phyloP scores from a whole-genome alignment of 2,113 vertebrate genomes.

The Diadophis punctatus region DNA sequence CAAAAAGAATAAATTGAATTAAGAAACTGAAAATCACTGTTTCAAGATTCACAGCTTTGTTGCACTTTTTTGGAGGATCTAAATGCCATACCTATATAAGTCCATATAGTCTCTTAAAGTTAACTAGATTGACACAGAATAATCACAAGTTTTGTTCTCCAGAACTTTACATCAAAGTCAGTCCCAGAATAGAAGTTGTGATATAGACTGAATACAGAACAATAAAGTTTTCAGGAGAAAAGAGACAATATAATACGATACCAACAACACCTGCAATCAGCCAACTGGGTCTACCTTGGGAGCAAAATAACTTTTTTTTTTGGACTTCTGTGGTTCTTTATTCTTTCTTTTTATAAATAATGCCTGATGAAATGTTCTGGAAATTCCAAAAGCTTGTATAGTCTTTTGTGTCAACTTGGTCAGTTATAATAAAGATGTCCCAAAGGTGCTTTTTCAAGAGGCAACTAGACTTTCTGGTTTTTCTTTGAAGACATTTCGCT shows the following conservation, averaged over 20 bases:
- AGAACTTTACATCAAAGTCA: background rate
- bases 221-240: background rate
- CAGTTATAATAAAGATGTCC: background rate
- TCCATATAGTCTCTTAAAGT: background rate
- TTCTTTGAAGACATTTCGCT: too few relatives aligned
- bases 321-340: background rate
- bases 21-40: background rate
- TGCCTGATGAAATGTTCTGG: background rate
- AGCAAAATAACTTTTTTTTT: background rate
- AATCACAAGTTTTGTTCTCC: background rate
- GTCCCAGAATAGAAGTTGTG: background rate
- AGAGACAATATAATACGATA: background rate
- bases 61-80: background rate
- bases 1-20: background rate
- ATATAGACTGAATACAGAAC: background rate
- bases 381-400: background rate
- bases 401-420: background rate
- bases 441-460: too few relatives aligned
- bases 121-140: background rate
- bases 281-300: background rate
- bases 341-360: background rate
- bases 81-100: background rate
- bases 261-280: background rate
- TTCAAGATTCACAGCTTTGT: background rate
- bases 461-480: too few relatives aligned